phyloP scores from a whole-genome alignment of 2,113 vertebrate species.

The Aepyceros melampus region DNA sequence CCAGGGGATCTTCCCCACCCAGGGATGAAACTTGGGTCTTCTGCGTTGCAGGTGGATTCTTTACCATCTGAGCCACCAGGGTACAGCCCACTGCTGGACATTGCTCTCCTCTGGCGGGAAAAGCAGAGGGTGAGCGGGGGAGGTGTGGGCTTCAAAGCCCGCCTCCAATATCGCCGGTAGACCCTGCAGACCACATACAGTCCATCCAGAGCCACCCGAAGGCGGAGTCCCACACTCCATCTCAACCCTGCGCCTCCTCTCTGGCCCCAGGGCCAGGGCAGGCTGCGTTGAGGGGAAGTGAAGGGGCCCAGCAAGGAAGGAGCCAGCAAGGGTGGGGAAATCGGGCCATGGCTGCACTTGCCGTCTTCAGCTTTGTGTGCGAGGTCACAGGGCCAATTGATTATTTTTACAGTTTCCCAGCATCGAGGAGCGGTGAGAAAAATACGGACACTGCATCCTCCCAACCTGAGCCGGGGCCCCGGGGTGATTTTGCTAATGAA shows the following conservation, averaged over 20 bases:
- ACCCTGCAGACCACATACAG: neutral
- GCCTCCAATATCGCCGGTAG: accelerated
- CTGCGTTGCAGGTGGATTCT: neutral
- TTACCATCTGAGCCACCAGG: neutral
- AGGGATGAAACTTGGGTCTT: neutral
- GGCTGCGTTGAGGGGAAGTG: neutral
- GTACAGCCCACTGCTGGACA: neutral
- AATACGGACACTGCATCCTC: neutral
- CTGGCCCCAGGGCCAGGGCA: neutral
- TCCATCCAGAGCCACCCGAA: neutral
- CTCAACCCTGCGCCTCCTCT: neutral
- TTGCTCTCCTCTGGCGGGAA: accelerated
- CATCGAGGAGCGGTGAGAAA: slow-evolving; percentile 17
- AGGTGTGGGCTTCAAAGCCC: neutral
- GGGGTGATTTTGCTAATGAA: neutral
- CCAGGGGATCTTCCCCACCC: neutral
- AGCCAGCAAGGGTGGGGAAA: neutral
- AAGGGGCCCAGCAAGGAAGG: slow-evolving; percentile 12
- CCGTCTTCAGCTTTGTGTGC: neutral
- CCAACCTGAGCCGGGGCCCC: slow-evolving; percentile 38
- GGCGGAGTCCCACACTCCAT: neutral
- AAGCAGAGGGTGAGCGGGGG: neutral
- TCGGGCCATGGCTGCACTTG: neutral
- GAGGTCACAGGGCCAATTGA: slow-evolving; percentile 56
- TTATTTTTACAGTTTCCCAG: slow-evolving; percentile 60